phyloP scores from a whole-genome alignment of 2,888 invertebrate genomes.

The Hypercompe scribonia region DNA sequence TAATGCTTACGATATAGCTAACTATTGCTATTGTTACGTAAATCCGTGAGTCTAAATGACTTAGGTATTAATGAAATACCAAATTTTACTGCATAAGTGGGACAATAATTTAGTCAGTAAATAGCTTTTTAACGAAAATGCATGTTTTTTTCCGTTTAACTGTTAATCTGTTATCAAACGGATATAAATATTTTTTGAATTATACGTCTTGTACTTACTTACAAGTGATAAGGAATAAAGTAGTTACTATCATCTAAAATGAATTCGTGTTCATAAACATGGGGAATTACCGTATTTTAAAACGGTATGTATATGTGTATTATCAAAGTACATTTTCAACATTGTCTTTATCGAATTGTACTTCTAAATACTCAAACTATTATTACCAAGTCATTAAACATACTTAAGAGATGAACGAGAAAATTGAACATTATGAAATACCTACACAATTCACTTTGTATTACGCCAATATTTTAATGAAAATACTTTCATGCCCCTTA shows the following conservation, averaged over 20 bases:
- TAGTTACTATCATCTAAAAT: conserved; percentile 43
- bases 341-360: neutral
- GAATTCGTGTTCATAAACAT: conserved; percentile 18
- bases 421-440: neutral
- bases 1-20: conserved; percentile 24
- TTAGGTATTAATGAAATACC: conserved; percentile 27
- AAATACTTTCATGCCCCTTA: conserved; percentile 28
- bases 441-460: conserved; percentile 5
- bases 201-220: conserved; percentile 36
- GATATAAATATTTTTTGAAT: conserved; percentile 38
- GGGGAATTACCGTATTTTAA: conserved; percentile 21
- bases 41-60: conserved; percentile 24
- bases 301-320: conserved; percentile 18
- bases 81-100: conserved; percentile 17
- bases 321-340: neutral
- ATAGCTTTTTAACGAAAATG: conserved; percentile 43
- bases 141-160: conserved; percentile 47
- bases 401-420: neutral
- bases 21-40: conserved; percentile 22
- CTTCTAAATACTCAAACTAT: neutral
- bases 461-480: conserved; percentile 24
- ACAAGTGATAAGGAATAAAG: conserved; percentile 48
- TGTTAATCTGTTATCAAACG: conserved; percentile 47
- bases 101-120: conserved; percentile 32
- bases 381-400: neutral